Evolutionary conservation across 2,113 vertebrate species (phyloP).

Genomic region (Chamaea fasciata): DNA sequence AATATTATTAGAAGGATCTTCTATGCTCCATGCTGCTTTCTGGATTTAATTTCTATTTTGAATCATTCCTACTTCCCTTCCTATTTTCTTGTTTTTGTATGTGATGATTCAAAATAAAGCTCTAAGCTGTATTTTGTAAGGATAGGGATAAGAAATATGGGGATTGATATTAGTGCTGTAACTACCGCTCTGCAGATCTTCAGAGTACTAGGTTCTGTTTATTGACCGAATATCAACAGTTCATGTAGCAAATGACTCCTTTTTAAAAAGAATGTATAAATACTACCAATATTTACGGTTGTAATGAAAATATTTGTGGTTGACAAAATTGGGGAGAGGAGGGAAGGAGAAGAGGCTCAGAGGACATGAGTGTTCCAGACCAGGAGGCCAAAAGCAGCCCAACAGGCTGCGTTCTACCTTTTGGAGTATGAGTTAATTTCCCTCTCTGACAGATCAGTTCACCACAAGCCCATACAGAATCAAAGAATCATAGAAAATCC

Average conservation of each 20-base stretch:
- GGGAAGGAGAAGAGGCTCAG: neutral
- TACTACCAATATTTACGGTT: neutral
- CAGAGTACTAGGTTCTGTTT: neutral
- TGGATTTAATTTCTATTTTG: neutral
- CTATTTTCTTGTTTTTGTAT: neutral
- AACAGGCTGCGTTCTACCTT: rapidly evolving
- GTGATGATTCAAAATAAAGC: neutral
- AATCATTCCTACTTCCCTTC: neutral
- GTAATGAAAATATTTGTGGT: neutral
- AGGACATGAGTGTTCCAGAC: neutral
- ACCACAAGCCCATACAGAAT: neutral
- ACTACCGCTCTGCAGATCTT: neutral
- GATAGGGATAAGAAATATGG: neutral
- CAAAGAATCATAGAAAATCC: neutral
- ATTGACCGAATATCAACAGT: neutral
- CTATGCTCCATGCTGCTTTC: neutral
- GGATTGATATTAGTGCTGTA: neutral
- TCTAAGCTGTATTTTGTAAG: neutral
- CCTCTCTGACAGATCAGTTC: neutral
- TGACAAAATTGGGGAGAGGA: neutral
- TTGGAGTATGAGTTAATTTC: neutral
- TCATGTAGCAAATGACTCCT: neutral
- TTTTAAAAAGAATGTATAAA: neutral
- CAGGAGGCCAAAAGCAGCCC: neutral
- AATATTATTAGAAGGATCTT: neutral